Percentiles rank a stretch among this genome's conserved stretches.
Conservation (phyloP, 92 coral and sea anemone genomes). For the Porites evermanni region DNA sequence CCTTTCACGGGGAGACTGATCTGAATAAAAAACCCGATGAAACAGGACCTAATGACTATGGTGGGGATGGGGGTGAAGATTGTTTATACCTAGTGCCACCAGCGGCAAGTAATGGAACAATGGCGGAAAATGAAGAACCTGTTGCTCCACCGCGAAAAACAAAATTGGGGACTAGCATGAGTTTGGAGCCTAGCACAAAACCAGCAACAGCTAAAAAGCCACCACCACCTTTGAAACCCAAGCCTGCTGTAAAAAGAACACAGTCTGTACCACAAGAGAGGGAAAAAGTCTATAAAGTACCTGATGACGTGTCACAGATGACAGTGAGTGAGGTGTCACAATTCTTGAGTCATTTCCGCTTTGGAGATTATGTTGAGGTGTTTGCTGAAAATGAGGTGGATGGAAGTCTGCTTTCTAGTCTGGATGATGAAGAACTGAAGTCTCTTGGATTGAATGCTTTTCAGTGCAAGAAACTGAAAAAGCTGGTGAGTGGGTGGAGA, state of each 20-base stretch:
- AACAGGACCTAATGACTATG: background rate
- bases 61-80: background rate
- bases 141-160: slow-evolving; percentile 35
- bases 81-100: background rate
- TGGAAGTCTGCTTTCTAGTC: slow-evolving; percentile 77
- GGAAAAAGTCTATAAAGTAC: slow-evolving; percentile 9
- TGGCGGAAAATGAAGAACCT: background rate
- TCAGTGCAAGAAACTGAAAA: slow-evolving; percentile 83
- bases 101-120: background rate
- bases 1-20: background rate
- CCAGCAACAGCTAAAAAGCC: slow-evolving; percentile 3
- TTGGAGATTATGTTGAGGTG: slow-evolving; percentile 63
- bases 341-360: slow-evolving; percentile 73
- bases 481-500: slow-evolving; percentile 89
- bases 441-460: slow-evolving; percentile 85
- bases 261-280: slow-evolving; percentile 1
- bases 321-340: slow-evolving; percentile 77
- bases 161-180: slow-evolving; percentile 5
- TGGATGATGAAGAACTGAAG: slow-evolving; percentile 76
- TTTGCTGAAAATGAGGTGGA: slow-evolving; percentile 81
- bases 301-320: slow-evolving; percentile 56
- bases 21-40: background rate
- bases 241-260: slow-evolving; percentile 31
- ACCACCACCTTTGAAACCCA: slow-evolving; percentile 65
- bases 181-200: background rate